Evolutionary conservation across 2,888 invertebrate species (phyloP), one percentile per base, ranked within the genome.

Genomic region (Megamerina dolium): DNA sequence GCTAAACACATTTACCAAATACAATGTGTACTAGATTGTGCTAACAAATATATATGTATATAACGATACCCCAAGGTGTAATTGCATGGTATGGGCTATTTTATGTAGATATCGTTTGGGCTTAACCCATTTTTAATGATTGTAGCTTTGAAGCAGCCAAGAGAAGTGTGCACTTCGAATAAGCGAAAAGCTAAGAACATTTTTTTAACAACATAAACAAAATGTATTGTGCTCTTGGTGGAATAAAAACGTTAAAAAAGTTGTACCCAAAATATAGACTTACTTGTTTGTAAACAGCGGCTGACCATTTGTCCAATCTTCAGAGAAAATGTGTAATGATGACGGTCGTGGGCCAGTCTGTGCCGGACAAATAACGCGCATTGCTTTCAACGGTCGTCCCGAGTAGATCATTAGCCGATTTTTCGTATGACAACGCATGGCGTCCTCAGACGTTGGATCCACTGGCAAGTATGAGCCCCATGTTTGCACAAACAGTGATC

Each of bases 391-490:
- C 5, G 85, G 81, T 57, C 79, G 76, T 32, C 88, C 86, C 12
- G 87, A 82, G 70, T 89, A 90, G 32, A 91, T 79, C 51, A 91
- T 78, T 44, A 92, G 74, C 26, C 90, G 77, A 68, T 90, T 90
- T 55, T 77, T 72, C 13, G 88, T 88, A 42, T 82, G 81, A 64
- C 90, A 90, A 47, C 82, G 77, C 48, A 78, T 77, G 3, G 79
- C 75, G 54, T 82, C 83, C 46, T 78, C 75, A 0, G 74, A 69
- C 5, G 78, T 71, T 3, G 81, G 77, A 55, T 81, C 79, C 14
- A 79, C 70, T 1, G 82, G 79, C 52, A 88, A 64, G 60, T 85
- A 82, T 53, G 81, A 81, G 34, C 89, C 89, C 88, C 88, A 88
- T 32, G 87, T 86, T 52, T 88, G 76, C 45, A 90, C 74, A 65